Base-by-base conservation (phyloP, 2,113 vertebrate genomes). In the Acinonyx jubatus region DNA sequence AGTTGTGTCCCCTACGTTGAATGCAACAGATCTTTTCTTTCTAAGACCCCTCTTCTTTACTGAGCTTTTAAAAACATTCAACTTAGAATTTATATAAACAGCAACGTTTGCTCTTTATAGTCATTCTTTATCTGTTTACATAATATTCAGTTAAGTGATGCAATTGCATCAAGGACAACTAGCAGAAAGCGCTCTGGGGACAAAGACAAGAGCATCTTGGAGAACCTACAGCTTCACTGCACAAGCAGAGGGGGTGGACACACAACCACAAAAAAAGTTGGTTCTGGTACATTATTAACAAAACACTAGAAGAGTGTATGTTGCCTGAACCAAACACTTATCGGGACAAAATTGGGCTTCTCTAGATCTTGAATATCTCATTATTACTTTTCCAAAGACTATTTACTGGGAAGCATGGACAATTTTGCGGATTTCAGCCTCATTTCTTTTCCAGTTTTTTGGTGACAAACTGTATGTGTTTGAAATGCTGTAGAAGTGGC, bases 161-260 rank as follows among this genome's bases (percentile, higher is more conserved):
- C 27, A 11, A 41, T 27, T 52, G 11, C n/a, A 25, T 31, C 50
- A 38, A 74, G n/a, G 31, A 65, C 52, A 82, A n/a, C n/a, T 38
- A 25, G 29, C 29, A 55, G 55, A 55, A 41, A 41, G 68, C 0
- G 1, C 45, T 29, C 50, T 90, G 78, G 45, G 52, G 41, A 33
- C 38, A 73, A 27, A 41, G 50, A 13, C 0, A 2, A 36, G 74
- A 69, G 38, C 31, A 25, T 33, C 48, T 23, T 29, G 23, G 50
- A 38, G 31, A 31, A 0, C 27, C 3, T 36, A 2, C 31, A 38
- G 65, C 65, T 38, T 66, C 18, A 76, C 18, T 1, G 52, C 2
- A 3, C 12, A 8, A 19, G 71, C 38, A 1, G 23, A n/a, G 2
- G 4, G 13, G 14, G 3, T n/a, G 14, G 45, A 45, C 29, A 6